Evolutionary conservation across 2,888 invertebrate species (phyloP), one percentile per base, ranked within the genome.

Genomic region (Eumerus sabulonum): DNA sequence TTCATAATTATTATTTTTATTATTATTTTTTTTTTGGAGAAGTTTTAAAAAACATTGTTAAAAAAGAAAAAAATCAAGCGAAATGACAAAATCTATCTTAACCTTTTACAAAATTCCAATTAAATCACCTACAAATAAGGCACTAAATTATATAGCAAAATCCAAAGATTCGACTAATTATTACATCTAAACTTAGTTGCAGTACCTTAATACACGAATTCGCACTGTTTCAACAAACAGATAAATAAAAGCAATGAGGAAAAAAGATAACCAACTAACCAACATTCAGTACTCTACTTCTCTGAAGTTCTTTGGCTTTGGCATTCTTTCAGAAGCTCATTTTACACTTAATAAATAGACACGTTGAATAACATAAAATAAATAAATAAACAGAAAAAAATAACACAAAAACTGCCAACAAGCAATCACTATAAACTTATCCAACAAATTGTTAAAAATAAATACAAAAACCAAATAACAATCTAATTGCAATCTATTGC

Each of bases 401-500:
- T 50, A 48, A 79, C 79, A 79, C 79, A 70, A 47, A 72, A 74
- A 79, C 79, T 79, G 79, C 79, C 79, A 79, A 79, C 36, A 79
- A 79, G 79, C 79, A 79, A 79, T 79, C 79, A 79, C 74, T 79
- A 74, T 62, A 47, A 73, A 62, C 62, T 77, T 73, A 77, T 68
- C 62, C 74, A 74, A 57, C 17, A 57, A 57, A 27, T 27, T 27
- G 27, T 27, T 27, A 27, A 2, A 7, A 27, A 36, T 19, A 53
- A 63, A 59, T 63, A 57, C 5, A 13, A 47, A 14, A 13, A 47
- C 9, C 7, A 47, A 45, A 13, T 47, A 67, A 57, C 13, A 70
- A 57, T 59, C 51, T 60, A 68, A 62, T 47, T 56, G 54, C 60
- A 68, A 62, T 47, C 9, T 40, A 40, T 40, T 40, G n/a, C n/a